These are phyloP conservation scores for Papilio glaucus DNA, from an alignment of 1,140 invertebrate species.

Conservation along the genomic window DNA sequence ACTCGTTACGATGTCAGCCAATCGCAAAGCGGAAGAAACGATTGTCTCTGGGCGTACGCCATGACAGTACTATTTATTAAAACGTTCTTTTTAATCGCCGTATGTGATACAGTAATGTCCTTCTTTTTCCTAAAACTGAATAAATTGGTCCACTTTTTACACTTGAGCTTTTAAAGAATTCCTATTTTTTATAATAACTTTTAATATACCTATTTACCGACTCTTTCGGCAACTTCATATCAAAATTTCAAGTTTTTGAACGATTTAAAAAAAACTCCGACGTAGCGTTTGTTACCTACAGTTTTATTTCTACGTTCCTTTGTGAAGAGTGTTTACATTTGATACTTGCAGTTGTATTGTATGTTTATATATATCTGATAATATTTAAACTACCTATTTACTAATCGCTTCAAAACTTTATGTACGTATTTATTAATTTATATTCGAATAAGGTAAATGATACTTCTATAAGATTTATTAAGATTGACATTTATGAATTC, in stretches of 20 bases:
- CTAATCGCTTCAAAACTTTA: slow-evolving; percentile 49
- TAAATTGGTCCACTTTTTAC: slow-evolving; percentile 75
- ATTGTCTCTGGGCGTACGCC: slow-evolving; percentile 50
- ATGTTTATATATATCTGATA: slow-evolving; percentile 39
- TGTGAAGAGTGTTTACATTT: slow-evolving; percentile 42
- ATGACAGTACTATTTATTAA: slow-evolving; percentile 52
- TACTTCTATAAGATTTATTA: slow-evolving; percentile 14
- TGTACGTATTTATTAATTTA: slow-evolving; percentile 61
- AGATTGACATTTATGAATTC: slow-evolving; percentile 58
- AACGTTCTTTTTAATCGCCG: slow-evolving; percentile 2
- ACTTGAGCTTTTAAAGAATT: slow-evolving; percentile 80
- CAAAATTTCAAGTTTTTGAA: slow-evolving; percentile 72
- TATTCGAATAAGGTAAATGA: slow-evolving; percentile 66
- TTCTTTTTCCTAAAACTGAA: slow-evolving; percentile 44
- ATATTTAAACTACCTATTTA: slow-evolving; percentile 38
- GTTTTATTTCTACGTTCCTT: slow-evolving; percentile 52
- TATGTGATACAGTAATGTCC: slow-evolving; percentile 25
- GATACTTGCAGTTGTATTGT: slow-evolving; percentile 44
- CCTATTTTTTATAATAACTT: slow-evolving; percentile 81
- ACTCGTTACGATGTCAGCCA: slow-evolving; percentile 5
- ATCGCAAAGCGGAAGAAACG: slow-evolving; percentile 16
- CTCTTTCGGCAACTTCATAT: slow-evolving; percentile 71
- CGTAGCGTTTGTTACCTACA: slow-evolving; percentile 36
- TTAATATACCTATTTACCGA: slow-evolving; percentile 66
- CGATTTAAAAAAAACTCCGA: slow-evolving; percentile 52